phyloP scores from a whole-genome alignment of 2,797 vertebrate genomes.

The Squalus acanthias region DNA sequence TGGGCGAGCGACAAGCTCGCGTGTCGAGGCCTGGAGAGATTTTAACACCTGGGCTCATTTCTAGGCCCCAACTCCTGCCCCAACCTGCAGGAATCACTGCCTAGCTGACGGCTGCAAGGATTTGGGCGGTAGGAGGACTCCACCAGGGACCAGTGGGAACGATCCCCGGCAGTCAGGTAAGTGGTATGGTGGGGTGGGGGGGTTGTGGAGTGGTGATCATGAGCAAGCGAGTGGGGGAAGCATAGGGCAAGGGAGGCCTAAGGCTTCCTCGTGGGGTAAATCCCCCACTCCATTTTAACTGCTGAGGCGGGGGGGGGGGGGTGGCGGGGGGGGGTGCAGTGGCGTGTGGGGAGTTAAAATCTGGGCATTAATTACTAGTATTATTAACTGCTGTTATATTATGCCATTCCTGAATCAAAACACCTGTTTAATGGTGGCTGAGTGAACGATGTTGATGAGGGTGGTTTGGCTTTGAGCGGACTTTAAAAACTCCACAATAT shows the following conservation, averaged over 20 bases:
- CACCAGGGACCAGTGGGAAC: not conserved
- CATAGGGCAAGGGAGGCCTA: too few species aligned
- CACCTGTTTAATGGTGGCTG: too few species aligned
- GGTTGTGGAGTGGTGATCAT: not conserved
- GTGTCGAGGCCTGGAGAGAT: not conserved
- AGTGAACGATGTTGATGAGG: not conserved
- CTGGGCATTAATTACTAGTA: too few species aligned
- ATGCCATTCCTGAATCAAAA: not conserved
- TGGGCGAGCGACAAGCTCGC: not conserved
- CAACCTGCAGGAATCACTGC: not conserved
- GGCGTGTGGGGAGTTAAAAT: too few species aligned
- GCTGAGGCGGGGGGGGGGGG: too few species aligned
- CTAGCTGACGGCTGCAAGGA: not conserved
- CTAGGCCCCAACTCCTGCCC: not conserved
- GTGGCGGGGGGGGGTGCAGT: too few species aligned
- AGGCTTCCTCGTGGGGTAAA: too few species aligned
- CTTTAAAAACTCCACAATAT: not conserved
- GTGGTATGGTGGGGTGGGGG: not conserved
- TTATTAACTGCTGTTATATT: not conserved
- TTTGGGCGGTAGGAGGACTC: not conserved
- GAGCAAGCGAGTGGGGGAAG: not conserved
- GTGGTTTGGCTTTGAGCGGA: not conserved
- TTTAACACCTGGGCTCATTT: not conserved
- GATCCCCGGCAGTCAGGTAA: not conserved
- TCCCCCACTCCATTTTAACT: too few species aligned